Percentiles rank a stretch among this genome's conserved stretches.
phyloP scores from a whole-genome alignment of 2,797 vertebrate genomes.

The Linurgus olivaceus region DNA sequence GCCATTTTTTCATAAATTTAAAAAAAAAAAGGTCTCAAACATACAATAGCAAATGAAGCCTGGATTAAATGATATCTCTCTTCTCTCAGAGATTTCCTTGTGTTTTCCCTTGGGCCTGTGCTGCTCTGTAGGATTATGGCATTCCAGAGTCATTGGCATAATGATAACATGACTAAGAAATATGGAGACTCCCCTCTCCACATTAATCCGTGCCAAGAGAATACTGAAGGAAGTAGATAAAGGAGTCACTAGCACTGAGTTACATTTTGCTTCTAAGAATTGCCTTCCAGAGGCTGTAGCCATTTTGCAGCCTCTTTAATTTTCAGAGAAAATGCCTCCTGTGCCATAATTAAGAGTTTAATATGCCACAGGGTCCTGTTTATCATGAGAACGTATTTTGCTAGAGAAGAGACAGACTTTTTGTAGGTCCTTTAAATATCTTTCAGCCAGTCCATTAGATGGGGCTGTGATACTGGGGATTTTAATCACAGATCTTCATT shows the following conservation, averaged over 20 bases:
- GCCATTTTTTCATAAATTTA: neutral
- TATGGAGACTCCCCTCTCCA: neutral
- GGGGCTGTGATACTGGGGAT: conserved; percentile 62
- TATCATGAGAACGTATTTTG: conserved; percentile 2
- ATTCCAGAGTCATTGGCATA: neutral
- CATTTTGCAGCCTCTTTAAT: conserved; percentile 42
- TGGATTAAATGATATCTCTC: conserved; percentile 11
- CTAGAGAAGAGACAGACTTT: neutral
- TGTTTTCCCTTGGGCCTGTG: neutral
- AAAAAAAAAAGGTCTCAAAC: neutral
- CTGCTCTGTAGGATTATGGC: conserved; percentile 23
- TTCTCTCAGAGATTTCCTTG: conserved; percentile 1
- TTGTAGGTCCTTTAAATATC: neutral
- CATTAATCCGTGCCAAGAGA: neutral
- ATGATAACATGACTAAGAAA: conserved; percentile 28
- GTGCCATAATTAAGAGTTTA: conserved; percentile 30
- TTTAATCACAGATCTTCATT: conserved; percentile 9
- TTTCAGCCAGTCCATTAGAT: conserved; percentile 63
- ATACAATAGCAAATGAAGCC: neutral
- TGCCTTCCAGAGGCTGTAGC: conserved; percentile 9
- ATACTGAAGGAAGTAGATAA: conserved; percentile 52
- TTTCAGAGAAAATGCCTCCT: conserved; percentile 13
- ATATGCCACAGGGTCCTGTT: neutral
- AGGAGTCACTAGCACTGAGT: neutral
- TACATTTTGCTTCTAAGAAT: conserved; percentile 14